Evolutionary conservation across 2,888 invertebrate genomes (phyloP), one percentile per base, ranked within the genome.

Genomic region (Mesorhabditis sp.): DNA sequence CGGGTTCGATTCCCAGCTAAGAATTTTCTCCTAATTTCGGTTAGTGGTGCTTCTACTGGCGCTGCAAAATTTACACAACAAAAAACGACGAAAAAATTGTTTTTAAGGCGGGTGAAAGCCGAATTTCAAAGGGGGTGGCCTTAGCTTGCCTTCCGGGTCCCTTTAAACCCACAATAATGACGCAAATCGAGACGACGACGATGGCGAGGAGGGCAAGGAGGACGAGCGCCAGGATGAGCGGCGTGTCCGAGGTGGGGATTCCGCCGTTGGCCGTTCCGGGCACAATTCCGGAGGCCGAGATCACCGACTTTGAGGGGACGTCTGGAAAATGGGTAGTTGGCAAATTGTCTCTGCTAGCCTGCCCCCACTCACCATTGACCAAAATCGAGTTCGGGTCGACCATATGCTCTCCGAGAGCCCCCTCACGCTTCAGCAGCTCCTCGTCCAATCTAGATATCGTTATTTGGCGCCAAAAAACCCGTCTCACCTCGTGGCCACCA

Each of bases 171-270:
- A 50, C 58, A 50, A 50, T 50, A n/a, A 50, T 50, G 10, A 50
- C 58, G n/a, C 58, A 50, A 50, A 50, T 50, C n/a, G 58, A 50
- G 58, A 50, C 58, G 58, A 50, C 58, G n/a, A 50, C n/a, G 58
- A 50, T 50, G 58, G 58, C 58, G 58, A 50, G 58, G 7, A 50
- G 58, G 10, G 58, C 58, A n/a, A 50, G 58, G n/a, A 50, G 58
- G n/a, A 50, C 58, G 10, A 50, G n/a, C 58, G 58, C 58, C 10
- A 50, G 58, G 58, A 50, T 50, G 58, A 50, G 58, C n/a, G 58
- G 58, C 7, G 58, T 50, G n/a, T 50, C 58, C 10, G 58, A 50
- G 7, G 58, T 13, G 58, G 58, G 58, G 10, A 50, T 50, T 50
- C 58, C 58, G 10, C n/a, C 10, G n/a, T 50, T n/a, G n/a, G 10